A percentile compares a stretch with the other conserved stretches of the same genome.
These are phyloP conservation scores for Oophaga sylvatica DNA, from an alignment of 2,797 vertebrate species.

Conservation along the genomic window DNA sequence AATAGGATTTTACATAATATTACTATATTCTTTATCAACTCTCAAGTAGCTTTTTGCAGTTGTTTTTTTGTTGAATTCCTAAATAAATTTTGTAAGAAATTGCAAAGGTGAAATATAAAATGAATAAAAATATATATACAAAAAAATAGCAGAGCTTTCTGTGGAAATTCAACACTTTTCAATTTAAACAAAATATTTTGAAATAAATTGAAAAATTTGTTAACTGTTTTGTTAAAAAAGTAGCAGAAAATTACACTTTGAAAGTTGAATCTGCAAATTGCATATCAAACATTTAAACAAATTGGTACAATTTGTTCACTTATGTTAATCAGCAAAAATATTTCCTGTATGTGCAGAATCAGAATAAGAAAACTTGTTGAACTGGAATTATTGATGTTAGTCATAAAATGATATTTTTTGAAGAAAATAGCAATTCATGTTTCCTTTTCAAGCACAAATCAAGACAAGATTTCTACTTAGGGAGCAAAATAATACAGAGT, in stretches of 20 bases:
- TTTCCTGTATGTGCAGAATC: neutral
- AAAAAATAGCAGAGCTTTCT: neutral
- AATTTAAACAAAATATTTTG: neutral
- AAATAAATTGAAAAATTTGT: neutral
- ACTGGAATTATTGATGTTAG: neutral
- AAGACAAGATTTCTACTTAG: neutral
- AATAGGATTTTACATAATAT: too few species aligned
- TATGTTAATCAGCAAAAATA: neutral
- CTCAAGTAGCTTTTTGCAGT: neutral
- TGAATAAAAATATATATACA: neutral
- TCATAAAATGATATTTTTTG: neutral
- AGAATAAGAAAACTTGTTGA: neutral
- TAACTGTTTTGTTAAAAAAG: neutral
- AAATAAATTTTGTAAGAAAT: neutral
- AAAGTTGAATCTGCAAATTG: neutral
- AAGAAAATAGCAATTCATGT: neutral
- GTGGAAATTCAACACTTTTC: neutral
- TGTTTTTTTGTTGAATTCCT: neutral
- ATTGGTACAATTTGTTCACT: neutral
- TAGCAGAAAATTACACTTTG: neutral
- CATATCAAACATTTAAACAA: neutral
- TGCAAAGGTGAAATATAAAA: constrained; percentile 20
- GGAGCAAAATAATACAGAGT: neutral
- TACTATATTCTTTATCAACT: too few species aligned
- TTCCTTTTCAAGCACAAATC: constrained; percentile 8